Percentiles rank a stretch among this genome's conserved stretches.
Conservation (phyloP, 2,797 vertebrate species). For the Columba guinea region DNA sequence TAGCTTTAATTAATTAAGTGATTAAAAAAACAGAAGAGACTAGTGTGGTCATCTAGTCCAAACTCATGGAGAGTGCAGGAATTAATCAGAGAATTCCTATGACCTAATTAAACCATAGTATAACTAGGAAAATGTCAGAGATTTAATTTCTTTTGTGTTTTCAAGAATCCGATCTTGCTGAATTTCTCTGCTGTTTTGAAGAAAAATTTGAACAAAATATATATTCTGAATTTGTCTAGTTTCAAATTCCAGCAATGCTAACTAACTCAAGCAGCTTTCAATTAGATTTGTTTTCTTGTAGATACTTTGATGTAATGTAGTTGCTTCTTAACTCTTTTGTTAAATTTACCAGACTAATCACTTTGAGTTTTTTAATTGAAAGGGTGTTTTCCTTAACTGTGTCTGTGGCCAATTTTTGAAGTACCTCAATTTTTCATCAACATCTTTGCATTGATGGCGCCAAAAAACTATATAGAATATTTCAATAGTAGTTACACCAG, state of each 20-base stretch:
- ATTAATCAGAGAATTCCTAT: not conserved
- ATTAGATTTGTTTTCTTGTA: not conserved
- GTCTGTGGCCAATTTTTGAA: not conserved
- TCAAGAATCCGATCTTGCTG: not conserved
- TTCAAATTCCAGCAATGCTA: not conserved
- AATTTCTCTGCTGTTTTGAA: not conserved
- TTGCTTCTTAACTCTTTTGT: not conserved
- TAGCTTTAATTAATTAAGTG: slow-evolving; percentile 16
- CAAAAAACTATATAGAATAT: not conserved
- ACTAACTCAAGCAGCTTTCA: not conserved
- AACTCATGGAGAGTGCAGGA: not conserved
- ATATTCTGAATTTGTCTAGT: not conserved
- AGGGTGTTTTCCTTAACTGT: not conserved
- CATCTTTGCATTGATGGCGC: not conserved
- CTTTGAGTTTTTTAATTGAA: not conserved
- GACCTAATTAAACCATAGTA: not conserved
- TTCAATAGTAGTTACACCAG: not conserved
- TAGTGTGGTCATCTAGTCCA: not conserved
- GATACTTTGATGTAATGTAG: not conserved
- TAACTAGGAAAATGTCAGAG: not conserved
- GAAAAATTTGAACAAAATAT: not conserved
- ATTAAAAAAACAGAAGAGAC: not conserved
- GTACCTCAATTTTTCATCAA: not conserved
- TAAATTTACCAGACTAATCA: not conserved
- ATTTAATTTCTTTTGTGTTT: not conserved